Conservation (phyloP, 2,888 invertebrate genomes). For the Harpalus rufipes region DNA sequence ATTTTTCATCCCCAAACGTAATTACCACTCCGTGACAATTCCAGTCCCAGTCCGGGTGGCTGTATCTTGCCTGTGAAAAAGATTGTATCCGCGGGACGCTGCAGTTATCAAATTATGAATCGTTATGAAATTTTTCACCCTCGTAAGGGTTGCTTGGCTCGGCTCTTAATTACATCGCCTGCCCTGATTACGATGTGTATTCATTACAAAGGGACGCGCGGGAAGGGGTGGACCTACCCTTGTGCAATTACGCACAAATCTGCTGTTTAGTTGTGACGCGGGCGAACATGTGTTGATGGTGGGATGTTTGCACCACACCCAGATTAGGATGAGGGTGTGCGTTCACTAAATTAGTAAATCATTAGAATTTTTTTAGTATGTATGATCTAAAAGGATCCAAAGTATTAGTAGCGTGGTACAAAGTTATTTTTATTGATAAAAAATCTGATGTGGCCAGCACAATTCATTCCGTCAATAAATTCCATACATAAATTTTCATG, state of each 20-base stretch:
- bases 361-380: too few relatives aligned
- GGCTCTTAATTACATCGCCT: slow-evolving; percentile 62
- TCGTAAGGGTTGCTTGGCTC: slow-evolving; percentile 51
- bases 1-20: slow-evolving; percentile 39
- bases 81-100: slow-evolving; percentile 54
- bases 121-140: slow-evolving; percentile 66
- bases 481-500: too few relatives aligned
- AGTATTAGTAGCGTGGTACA: too few relatives aligned
- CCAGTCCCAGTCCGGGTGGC: slow-evolving; percentile 4
- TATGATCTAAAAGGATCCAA: too few relatives aligned
- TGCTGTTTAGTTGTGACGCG: slow-evolving; percentile 49
- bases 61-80: slow-evolving; percentile 42
- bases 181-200: slow-evolving; percentile 66
- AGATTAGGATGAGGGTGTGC: background rate
- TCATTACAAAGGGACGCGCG: slow-evolving; percentile 60
- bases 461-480: too few relatives aligned
- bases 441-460: too few relatives aligned
- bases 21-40: slow-evolving; percentile 30
- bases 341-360: background rate
- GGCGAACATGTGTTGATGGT: slow-evolving; percentile 39
- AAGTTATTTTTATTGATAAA: too few relatives aligned
- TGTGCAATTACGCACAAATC: slow-evolving; percentile 65
- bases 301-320: slow-evolving; percentile 1
- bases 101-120: slow-evolving; percentile 66
- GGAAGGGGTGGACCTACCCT: slow-evolving; percentile 20